Evolutionary conservation across 2,113 vertebrate species (phyloP).

Genomic region (Pyxicephalus adspersus): DNA sequence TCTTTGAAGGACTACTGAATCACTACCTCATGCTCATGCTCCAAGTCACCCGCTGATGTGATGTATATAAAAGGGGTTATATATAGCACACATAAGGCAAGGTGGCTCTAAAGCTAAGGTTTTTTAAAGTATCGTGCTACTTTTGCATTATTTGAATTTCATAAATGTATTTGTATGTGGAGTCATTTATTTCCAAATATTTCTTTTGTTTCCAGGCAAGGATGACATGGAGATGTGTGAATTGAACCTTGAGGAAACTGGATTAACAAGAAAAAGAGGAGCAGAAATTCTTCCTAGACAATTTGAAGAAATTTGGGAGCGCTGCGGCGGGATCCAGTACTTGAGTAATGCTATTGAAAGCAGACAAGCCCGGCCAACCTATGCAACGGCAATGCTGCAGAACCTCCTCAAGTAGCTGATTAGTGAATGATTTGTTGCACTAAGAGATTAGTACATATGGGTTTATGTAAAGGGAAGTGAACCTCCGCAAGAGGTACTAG

Average conservation of each 20-base stretch:
- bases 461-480: constrained; percentile 67
- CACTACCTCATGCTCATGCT: too few species aligned
- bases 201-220: constrained; percentile 77
- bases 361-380: constrained; percentile 90
- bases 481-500: constrained; percentile 62
- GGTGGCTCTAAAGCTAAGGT: too few species aligned
- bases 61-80: too few species aligned
- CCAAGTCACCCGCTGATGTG: too few species aligned
- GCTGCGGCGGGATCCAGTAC: constrained; percentile 92
- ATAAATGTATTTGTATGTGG: not conserved
- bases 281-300: constrained; percentile 94
- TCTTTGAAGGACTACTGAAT: too few species aligned
- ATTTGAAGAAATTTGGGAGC: constrained; percentile 98
- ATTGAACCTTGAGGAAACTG: constrained; percentile 95
- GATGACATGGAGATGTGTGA: constrained; percentile 99
- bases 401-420: constrained; percentile 78
- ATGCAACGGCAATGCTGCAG: constrained; percentile 96
- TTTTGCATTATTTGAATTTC: too few species aligned
- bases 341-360: constrained; percentile 90
- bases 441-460: not conserved
- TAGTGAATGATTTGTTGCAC: not conserved
- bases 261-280: constrained; percentile 90
- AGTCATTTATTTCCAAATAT: not conserved
- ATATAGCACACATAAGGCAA: too few species aligned
- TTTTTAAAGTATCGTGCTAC: too few species aligned